Percentiles rank a stretch among this genome's conserved stretches.
These are phyloP conservation scores for Halisarca cf. caerulea DNA, from an alignment of 37 sponge, comb jelly and placozoan species.

Conservation along the genomic window DNA sequence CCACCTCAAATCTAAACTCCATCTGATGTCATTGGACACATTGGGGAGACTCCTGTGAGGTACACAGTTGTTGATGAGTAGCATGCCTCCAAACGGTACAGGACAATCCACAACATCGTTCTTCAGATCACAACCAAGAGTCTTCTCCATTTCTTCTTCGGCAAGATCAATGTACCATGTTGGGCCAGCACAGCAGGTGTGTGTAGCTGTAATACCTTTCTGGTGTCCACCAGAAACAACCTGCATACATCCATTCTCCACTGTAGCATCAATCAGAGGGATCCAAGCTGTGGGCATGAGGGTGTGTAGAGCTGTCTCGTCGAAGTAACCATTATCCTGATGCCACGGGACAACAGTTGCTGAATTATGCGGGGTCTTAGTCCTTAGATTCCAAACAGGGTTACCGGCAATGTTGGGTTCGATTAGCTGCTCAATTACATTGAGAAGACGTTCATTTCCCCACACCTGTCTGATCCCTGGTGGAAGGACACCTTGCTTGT, in stretches of 20 bases:
- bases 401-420: constrained; percentile 84
- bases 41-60: constrained; percentile 86
- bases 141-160: constrained; percentile 66
- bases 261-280: constrained; percentile 84
- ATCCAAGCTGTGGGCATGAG: constrained; percentile 88
- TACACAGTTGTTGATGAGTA: constrained; percentile 75
- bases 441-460: constrained; percentile 70
- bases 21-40: constrained; percentile 65
- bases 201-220: constrained; percentile 67
- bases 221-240: constrained; percentile 75
- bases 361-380: constrained; percentile 82
- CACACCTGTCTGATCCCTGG: constrained; percentile 60
- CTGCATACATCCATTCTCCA: constrained; percentile 85
- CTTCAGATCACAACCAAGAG: constrained; percentile 58
- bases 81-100: constrained; percentile 76
- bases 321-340: constrained; percentile 91
- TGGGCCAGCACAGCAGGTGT: constrained; percentile 84
- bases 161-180: constrained; percentile 86
- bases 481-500: constrained; percentile 70
- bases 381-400: constrained; percentile 86
- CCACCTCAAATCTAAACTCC: constrained; percentile 92
- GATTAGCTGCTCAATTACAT: constrained; percentile 76
- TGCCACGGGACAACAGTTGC: constrained; percentile 90
- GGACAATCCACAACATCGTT: constrained; percentile 80
- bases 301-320: constrained; percentile 32